These are phyloP conservation scores for Oryzaephilus surinamensis DNA, from an alignment of 1,140 invertebrate genomes.

Conservation along the genomic window DNA sequence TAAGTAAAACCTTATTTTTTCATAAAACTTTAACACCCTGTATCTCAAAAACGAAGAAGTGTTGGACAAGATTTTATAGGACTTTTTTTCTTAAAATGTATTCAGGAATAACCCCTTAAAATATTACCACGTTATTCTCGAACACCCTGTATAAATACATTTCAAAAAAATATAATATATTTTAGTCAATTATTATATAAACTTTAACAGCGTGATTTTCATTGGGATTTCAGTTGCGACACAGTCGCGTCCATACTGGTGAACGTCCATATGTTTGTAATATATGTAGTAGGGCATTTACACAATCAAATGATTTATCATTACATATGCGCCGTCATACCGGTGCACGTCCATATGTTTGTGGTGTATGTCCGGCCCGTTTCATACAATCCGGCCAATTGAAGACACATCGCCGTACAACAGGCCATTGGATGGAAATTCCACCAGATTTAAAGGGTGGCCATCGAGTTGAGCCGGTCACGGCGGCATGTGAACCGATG, in stretches of 20 bases:
- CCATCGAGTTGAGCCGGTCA: slow-evolving; percentile 34
- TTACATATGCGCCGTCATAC: slow-evolving; percentile 36
- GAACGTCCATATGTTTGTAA: slow-evolving; percentile 40
- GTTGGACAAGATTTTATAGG: too few relatives aligned
- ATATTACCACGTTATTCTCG: slow-evolving; percentile 50
- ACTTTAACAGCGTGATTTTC: background rate
- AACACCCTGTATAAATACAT: slow-evolving; percentile 42
- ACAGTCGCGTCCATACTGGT: slow-evolving; percentile 37
- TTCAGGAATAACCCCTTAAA: too few relatives aligned
- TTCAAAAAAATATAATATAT: slow-evolving; percentile 37
- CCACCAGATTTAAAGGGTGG: slow-evolving; percentile 35
- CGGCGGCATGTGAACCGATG: slow-evolving; percentile 26
- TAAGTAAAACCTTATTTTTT: too few relatives aligned
- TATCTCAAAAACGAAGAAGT: too few relatives aligned
- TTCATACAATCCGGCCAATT: slow-evolving; percentile 37
- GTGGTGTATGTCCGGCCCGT: slow-evolving; percentile 32
- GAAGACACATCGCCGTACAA: slow-evolving; percentile 31
- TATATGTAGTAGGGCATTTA: slow-evolving; percentile 35
- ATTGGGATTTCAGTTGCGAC: slow-evolving; percentile 25
- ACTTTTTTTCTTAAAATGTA: too few relatives aligned
- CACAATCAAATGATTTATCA: slow-evolving; percentile 38
- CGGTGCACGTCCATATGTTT: slow-evolving; percentile 32
- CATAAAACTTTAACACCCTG: too few relatives aligned
- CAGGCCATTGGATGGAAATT: slow-evolving; percentile 35
- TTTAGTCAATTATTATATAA: slow-evolving; percentile 18